Conservation (phyloP, 1,140 invertebrate genomes). For the Tachypleus tridentatus region DNA sequence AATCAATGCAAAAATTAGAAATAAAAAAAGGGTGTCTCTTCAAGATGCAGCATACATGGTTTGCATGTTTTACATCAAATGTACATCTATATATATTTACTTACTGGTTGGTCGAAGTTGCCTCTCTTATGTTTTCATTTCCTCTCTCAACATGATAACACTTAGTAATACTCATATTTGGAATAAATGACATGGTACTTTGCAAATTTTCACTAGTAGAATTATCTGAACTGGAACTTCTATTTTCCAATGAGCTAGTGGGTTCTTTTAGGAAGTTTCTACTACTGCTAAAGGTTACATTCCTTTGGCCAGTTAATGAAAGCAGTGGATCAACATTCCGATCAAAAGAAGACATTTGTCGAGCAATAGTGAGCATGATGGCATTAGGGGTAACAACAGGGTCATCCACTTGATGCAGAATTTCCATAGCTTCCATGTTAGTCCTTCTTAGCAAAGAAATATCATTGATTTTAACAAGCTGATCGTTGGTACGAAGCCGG, state of each 20-base stretch:
- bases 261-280: too few relatives aligned
- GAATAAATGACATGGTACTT: constrained; percentile 45
- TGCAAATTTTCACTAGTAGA: constrained; percentile 40
- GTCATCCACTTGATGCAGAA: constrained; percentile 70
- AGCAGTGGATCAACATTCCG: background rate
- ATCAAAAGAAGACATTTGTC: constrained; percentile 39
- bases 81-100: too few relatives aligned
- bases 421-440: constrained; percentile 92
- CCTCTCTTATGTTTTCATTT: too few relatives aligned
- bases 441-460: constrained; percentile 71
- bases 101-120: too few relatives aligned
- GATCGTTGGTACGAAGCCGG: constrained; percentile 82
- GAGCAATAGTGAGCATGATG: constrained; percentile 70
- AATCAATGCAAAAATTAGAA: too few relatives aligned
- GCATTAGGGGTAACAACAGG: constrained; percentile 55
- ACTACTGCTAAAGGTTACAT: too few relatives aligned
- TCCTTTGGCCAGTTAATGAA: background rate
- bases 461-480: constrained; percentile 86
- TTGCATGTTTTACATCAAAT: too few relatives aligned
- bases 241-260: background rate
- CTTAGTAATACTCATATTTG: background rate
- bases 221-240: constrained; percentile 16
- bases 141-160: too few relatives aligned
- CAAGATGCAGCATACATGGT: too few relatives aligned
- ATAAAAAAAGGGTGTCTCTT: too few relatives aligned